Conservation (phyloP, 2,113 vertebrate species). For the Mesitornis unicolor region DNA sequence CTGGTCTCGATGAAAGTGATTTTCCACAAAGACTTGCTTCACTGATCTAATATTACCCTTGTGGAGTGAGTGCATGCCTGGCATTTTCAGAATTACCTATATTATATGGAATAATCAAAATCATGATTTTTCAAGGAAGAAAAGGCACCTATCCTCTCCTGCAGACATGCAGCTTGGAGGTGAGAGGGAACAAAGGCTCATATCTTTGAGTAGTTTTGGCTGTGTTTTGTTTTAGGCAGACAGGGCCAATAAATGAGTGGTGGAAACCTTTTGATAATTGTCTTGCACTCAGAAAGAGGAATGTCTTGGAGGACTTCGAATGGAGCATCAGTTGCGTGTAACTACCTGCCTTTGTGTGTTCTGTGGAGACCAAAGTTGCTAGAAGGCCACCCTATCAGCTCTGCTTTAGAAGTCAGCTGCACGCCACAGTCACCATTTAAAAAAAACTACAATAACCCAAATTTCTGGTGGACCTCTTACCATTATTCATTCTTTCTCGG, state of each 20-base stretch:
- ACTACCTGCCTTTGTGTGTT: background rate
- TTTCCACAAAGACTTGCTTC: conserved; percentile 30
- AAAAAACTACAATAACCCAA: background rate
- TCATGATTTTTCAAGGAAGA: background rate
- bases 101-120: background rate
- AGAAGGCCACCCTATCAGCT: background rate
- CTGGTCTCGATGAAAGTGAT: conserved; percentile 23
- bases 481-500: background rate
- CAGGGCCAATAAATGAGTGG: background rate
- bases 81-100: background rate
- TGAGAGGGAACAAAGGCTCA: background rate
- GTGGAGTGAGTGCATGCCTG: background rate
- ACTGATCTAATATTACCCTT: background rate
- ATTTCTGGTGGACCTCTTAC: background rate
- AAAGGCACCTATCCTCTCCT: background rate
- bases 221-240: background rate
- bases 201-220: background rate
- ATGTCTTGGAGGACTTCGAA: background rate
- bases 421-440: background rate
- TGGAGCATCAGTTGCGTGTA: background rate
- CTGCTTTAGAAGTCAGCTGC: background rate
- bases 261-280: background rate
- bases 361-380: background rate
- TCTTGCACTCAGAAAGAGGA: background rate
- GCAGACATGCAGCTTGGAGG: background rate